These are phyloP conservation scores for Phymorhynchus buccinoides DNA, from an alignment of 1,140 invertebrate species.

Conservation along the genomic window DNA sequence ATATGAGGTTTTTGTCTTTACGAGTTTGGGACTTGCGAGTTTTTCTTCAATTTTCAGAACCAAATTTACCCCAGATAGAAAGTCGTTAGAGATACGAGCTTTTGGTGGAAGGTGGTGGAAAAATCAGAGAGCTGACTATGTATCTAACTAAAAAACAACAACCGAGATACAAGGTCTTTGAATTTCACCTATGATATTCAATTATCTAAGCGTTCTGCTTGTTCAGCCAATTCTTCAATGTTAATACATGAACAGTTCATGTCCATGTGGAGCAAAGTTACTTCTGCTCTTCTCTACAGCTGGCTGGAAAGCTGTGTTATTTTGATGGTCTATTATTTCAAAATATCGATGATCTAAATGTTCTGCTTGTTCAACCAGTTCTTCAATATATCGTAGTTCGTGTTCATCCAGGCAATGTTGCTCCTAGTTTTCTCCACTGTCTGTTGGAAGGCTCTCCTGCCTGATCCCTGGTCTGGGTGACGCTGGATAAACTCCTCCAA, in stretches of 20 bases:
- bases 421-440: conserved; percentile 84
- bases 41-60: no score
- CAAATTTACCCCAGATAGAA: no score
- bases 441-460: conserved; percentile 81
- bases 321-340: no score
- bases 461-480: conserved; percentile 76
- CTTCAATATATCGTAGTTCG: conserved; percentile 38
- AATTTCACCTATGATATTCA: no score
- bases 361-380: neutral
- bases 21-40: no score
- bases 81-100: no score
- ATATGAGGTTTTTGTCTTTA: no score
- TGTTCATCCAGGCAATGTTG: conserved; percentile 86
- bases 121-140: no score
- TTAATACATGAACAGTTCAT: neutral
- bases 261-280: neutral
- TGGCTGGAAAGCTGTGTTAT: neutral
- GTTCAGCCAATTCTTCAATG: neutral
- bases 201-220: neutral
- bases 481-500: conserved; percentile 36
- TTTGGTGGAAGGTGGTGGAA: no score
- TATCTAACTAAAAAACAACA: no score
- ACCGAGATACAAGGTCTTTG: no score
- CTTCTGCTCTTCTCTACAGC: neutral
- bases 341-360: neutral